Conservation (phyloP, 2,888 invertebrate genomes). For the Eumerus sabulonum region DNA sequence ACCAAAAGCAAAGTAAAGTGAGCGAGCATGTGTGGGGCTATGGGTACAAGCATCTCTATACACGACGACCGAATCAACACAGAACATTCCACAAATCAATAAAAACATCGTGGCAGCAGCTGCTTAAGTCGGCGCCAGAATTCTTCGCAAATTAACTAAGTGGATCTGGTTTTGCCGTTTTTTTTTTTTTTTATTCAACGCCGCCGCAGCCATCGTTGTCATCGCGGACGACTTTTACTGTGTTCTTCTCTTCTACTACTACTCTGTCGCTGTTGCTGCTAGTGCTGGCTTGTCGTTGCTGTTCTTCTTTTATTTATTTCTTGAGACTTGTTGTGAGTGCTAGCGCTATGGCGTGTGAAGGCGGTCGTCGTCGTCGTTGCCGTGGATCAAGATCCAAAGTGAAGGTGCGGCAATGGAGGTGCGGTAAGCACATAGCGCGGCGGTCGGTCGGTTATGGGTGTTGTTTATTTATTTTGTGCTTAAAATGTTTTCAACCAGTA, state of each 20-base stretch:
- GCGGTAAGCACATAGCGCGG: constrained; percentile 15
- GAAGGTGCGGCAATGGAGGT: constrained; percentile 28
- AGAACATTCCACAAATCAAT: constrained; percentile 79
- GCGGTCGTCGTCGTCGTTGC: constrained; percentile 21
- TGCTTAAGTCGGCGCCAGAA: constrained; percentile 80
- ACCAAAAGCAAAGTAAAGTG: constrained; percentile 12
- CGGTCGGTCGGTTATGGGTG: constrained; percentile 37
- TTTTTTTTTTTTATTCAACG: constrained; percentile 58
- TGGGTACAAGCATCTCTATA: constrained; percentile 10
- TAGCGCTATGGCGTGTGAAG: constrained; percentile 36
- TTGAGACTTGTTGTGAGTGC: no score
- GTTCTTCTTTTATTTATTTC: no score
- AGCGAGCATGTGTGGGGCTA: neutral
- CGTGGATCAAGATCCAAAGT: constrained; percentile 46
- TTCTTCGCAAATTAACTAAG: constrained; percentile 78
- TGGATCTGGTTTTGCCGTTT: constrained; percentile 71
- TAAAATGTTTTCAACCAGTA: constrained; percentile 47
- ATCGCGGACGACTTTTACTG: constrained; percentile 56
- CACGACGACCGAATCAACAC: constrained; percentile 47
- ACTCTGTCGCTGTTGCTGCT: no score
- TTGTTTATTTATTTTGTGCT: constrained; percentile 61
- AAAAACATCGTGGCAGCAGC: constrained; percentile 80
- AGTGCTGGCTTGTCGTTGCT: no score
- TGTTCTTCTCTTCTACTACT: constrained; percentile 44
- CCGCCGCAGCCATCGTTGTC: constrained; percentile 14